Evolutionary conservation across 2,113 vertebrate genomes (phyloP).

Genomic region (Toxotes jaculatrix): DNA sequence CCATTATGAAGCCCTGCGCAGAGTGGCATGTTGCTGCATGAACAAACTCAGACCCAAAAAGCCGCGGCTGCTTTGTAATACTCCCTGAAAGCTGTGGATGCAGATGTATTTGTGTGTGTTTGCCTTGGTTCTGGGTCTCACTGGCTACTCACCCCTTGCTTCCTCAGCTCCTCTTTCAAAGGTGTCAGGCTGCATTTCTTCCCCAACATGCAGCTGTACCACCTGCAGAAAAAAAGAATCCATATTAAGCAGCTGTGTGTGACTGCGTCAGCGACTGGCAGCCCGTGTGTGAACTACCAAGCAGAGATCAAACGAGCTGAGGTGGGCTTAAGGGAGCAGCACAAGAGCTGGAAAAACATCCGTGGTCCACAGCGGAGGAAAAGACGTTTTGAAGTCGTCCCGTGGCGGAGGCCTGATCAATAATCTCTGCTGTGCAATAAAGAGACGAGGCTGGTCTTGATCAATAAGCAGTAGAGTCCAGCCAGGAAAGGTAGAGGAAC

Average conservation of each 20-base stretch:
- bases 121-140: constrained; percentile 15
- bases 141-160: constrained; percentile 91
- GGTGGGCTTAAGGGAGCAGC: constrained; percentile 19
- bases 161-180: constrained; percentile 95
- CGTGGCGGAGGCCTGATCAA: constrained; percentile 69
- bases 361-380: constrained; percentile 36
- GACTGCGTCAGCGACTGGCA: neutral
- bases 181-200: constrained; percentile 98
- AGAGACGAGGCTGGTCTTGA: constrained; percentile 53
- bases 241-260: constrained; percentile 32
- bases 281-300: neutral
- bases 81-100: neutral
- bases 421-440: constrained; percentile 67
- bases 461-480: constrained; percentile 59
- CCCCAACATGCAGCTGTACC: constrained; percentile 99
- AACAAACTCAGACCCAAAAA: constrained; percentile 22
- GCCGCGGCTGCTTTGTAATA: constrained; percentile 13
- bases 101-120: neutral
- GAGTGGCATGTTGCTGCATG: constrained; percentile 4
- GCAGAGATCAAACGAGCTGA: constrained; percentile 64
- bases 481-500: constrained; percentile 26
- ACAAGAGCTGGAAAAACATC: constrained; percentile 48
- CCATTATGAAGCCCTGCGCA: neutral
- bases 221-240: constrained; percentile 84
- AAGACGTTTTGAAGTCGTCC: constrained; percentile 67